These are phyloP conservation scores for Copidosoma floridanum DNA, from an alignment of 1,140 invertebrate species.

Conservation along the genomic window DNA sequence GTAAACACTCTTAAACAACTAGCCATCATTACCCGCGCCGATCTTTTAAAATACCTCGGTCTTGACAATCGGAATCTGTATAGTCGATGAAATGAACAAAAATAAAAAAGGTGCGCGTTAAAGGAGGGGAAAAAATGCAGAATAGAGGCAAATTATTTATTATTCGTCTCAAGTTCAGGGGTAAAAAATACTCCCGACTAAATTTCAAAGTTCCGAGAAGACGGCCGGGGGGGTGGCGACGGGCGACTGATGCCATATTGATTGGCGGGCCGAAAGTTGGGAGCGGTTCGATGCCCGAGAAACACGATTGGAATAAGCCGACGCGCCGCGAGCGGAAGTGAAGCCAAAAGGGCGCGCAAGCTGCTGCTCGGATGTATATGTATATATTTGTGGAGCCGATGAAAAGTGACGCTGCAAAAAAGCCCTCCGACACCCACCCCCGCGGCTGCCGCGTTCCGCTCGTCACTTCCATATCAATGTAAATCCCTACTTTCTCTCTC, in stretches of 20 bases:
- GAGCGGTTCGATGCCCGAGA: constrained; percentile 40
- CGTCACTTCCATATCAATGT: constrained; percentile 27
- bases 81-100: too few species aligned
- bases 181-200: not conserved
- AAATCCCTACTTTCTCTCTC: constrained; percentile 17
- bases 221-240: constrained; percentile 36
- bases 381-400: constrained; percentile 44
- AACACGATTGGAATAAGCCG: constrained; percentile 44
- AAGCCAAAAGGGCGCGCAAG: constrained; percentile 29
- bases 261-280: constrained; percentile 38
- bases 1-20: constrained; percentile 14
- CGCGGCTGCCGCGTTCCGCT: constrained; percentile 30
- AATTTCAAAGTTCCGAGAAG: constrained; percentile 28
- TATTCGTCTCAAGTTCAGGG: not conserved
- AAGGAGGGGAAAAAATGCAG: too few species aligned
- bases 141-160: too few species aligned
- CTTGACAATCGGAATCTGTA: too few species aligned
- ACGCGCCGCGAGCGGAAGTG: constrained; percentile 24
- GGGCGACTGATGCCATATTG: constrained; percentile 41
- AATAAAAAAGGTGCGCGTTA: too few species aligned
- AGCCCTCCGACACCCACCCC: too few species aligned
- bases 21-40: not conserved
- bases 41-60: too few species aligned
- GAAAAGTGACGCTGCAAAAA: constrained; percentile 50
- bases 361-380: too few species aligned